Conservation (phyloP, 2,113 vertebrate species). For the Diadophis punctatus region DNA sequence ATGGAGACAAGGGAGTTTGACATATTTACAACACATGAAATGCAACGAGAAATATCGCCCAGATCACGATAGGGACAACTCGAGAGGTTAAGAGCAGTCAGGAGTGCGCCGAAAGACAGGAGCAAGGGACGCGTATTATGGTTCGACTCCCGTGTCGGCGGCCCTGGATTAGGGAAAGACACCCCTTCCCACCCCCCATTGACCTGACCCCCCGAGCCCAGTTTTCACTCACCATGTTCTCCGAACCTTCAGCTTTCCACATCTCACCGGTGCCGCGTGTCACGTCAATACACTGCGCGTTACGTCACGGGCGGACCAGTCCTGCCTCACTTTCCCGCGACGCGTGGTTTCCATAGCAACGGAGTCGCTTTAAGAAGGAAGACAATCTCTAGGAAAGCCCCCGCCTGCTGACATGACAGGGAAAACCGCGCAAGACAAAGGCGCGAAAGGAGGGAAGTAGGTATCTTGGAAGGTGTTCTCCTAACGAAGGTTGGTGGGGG, state of each 20-base stretch:
- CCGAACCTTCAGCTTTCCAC: background rate
- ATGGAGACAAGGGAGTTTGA: background rate
- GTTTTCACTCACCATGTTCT: conserved; percentile 11
- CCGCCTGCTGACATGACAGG: background rate
- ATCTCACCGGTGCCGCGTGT: conserved; percentile 21
- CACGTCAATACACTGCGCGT: conserved; percentile 4
- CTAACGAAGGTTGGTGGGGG: background rate
- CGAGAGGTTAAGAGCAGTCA: background rate
- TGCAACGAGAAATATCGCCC: background rate
- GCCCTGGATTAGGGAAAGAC: background rate
- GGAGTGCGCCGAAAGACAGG: background rate
- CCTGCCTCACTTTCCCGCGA: background rate
- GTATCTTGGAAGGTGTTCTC: background rate
- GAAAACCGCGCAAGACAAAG: background rate
- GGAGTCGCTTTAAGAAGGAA: background rate
- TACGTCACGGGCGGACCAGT: background rate
- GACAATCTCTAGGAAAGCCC: too few species aligned
- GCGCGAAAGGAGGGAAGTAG: background rate
- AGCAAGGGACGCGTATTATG: background rate
- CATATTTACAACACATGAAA: background rate
- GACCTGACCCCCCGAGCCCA: background rate
- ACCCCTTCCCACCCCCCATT: background rate
- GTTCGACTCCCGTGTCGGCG: background rate
- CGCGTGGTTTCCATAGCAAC: conserved; percentile 5
- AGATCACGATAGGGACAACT: background rate